These are phyloP conservation scores for Pogonocherus hispidulus DNA, from an alignment of 2,888 invertebrate genomes.

Conservation along the genomic window DNA sequence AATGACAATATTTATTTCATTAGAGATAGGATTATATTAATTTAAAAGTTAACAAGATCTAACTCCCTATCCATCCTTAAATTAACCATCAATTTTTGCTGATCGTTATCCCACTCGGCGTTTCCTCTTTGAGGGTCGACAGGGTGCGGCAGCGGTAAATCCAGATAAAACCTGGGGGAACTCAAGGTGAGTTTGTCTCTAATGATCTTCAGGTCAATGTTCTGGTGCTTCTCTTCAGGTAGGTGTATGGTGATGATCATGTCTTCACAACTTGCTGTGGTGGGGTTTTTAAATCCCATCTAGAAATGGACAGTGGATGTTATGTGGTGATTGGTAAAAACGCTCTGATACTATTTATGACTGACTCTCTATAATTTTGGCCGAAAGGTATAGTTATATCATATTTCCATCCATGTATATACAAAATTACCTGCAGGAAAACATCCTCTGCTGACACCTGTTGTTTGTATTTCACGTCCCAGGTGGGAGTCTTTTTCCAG, in stretches of 20 bases:
- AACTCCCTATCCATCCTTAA: slow-evolving; percentile 84
- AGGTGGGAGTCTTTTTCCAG: slow-evolving; percentile 78
- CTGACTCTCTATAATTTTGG: too few relatives aligned
- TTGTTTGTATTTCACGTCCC: slow-evolving; percentile 88
- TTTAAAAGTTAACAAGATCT: slow-evolving; percentile 89
- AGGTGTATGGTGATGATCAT: slow-evolving; percentile 84
- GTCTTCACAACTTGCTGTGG: slow-evolving; percentile 74
- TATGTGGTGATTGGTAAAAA: too few relatives aligned
- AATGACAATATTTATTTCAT: neutral
- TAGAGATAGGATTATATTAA: neutral
- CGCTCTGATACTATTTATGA: too few relatives aligned
- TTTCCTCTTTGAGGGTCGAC: slow-evolving; percentile 86
- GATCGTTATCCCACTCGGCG: slow-evolving; percentile 82
- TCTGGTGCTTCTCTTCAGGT: slow-evolving; percentile 82
- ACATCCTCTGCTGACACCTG: slow-evolving; percentile 88
- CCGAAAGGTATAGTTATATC: too few relatives aligned
- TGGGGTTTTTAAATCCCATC: slow-evolving; percentile 61
- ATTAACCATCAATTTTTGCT: slow-evolving; percentile 78
- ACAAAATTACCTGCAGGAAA: slow-evolving; percentile 86
- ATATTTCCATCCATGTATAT: too few relatives aligned
- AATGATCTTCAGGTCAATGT: slow-evolving; percentile 81
- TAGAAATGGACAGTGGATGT: too few relatives aligned
- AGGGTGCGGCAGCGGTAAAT: slow-evolving; percentile 83
- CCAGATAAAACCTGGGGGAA: slow-evolving; percentile 78
- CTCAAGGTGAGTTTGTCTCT: slow-evolving; percentile 74